Base-by-base conservation (phyloP, 2,888 invertebrate species). In the Leucophenga maculata region DNA sequence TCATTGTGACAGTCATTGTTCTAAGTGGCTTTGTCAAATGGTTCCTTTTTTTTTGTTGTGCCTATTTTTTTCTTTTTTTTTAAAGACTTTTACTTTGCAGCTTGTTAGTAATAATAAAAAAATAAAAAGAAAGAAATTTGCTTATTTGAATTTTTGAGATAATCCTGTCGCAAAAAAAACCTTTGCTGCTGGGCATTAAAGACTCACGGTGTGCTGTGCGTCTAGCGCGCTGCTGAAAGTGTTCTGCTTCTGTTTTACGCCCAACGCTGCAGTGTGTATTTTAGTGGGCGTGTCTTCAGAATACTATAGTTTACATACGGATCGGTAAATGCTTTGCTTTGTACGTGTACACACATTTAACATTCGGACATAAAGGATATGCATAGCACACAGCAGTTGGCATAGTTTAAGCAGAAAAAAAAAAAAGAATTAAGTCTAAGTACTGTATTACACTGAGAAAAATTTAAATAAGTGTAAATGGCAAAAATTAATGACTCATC, bases 91-190 rank as follows among this genome's bases (percentile, higher is more conserved):
- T 50, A 50, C 18, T 50, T 50, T 16, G 18, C 50, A 50, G 50
- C 50, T 50, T 50, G 50, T 50, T 50, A 50, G 50, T 16, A 50
- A 50, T 18, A 50, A 50, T 39, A 39, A 39, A 39, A 39, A 39
- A 39, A 11, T 11, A 39, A 39, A 39, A 39, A 54, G 11, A 32
- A 26, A 18, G 11, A 46, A 39, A 55, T 66, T 66, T 54, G 57
- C 75, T 74, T 75, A 82, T 80, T 82, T 80, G 80, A 82, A 80
- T 80, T 79, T 82, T 80, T 77, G 75, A 73, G 80, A 82, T 80
- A 75, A 74, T 72, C 68, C 71, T 72, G 20, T 44, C 16, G 16
- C 50, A 32, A 1, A 32, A 32, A 39, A 39, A 39, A 39, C 11
- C 39, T 39, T 39, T 11, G 32, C 32, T 59, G 59, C 59, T 32